These are phyloP conservation scores for Tenthredo scrophulariae DNA, from an alignment of 2,888 invertebrate genomes.

Conservation along the genomic window DNA sequence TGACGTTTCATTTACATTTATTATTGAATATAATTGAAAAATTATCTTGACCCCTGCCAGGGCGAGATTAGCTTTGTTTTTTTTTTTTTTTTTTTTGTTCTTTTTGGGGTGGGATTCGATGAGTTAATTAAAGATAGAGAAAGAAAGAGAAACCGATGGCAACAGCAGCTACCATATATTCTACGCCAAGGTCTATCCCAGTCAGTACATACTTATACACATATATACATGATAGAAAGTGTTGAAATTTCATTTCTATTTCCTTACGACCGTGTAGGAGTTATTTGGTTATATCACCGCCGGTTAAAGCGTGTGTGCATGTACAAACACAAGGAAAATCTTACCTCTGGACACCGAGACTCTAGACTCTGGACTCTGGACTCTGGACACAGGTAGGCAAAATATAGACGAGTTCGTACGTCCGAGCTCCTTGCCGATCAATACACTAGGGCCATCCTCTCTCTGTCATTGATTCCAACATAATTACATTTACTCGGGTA, in stretches of 20 bases:
- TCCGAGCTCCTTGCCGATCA: slow-evolving; percentile 35
- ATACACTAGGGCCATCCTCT: slow-evolving; percentile 39
- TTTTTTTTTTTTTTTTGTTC: no score
- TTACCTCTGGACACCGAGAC: neutral
- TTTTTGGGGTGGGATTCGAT: slow-evolving; percentile 42
- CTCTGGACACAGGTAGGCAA: slow-evolving; percentile 13
- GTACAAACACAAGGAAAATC: neutral
- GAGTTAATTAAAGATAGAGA: slow-evolving; percentile 47
- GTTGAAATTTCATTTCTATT: slow-evolving; percentile 26
- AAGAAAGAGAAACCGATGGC: slow-evolving; percentile 3
- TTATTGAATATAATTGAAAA: slow-evolving; percentile 48
- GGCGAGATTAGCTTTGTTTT: slow-evolving; percentile 16
- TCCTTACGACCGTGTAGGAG: slow-evolving; percentile 7
- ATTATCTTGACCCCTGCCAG: slow-evolving; percentile 36
- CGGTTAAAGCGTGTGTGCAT: neutral
- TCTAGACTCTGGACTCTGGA: neutral
- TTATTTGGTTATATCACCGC: slow-evolving; percentile 21
- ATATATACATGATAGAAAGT: slow-evolving; percentile 30
- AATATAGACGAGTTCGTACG: neutral
- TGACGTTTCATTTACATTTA: slow-evolving; percentile 46
- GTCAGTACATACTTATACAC: neutral
- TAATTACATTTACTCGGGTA: slow-evolving; percentile 69
- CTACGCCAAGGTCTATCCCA: neutral
- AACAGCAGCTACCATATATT: neutral
- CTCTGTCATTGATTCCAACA: slow-evolving; percentile 67